These are phyloP conservation scores for Pocota personata DNA, from an alignment of 2,888 invertebrate species.

Conservation along the genomic window DNA sequence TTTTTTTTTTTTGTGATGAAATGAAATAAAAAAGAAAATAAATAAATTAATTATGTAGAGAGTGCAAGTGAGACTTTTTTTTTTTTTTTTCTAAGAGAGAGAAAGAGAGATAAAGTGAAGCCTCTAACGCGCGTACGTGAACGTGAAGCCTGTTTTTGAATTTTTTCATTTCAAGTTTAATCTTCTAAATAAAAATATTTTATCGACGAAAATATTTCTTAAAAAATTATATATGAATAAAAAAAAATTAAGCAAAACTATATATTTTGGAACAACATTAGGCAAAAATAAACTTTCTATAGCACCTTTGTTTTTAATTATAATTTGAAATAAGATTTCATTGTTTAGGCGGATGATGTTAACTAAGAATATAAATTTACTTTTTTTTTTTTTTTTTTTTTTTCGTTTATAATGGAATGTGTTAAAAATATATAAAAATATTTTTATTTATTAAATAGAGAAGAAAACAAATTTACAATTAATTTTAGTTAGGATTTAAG, in stretches of 20 bases:
- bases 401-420: slow-evolving; percentile 73
- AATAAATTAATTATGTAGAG: slow-evolving; percentile 55
- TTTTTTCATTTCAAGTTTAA: slow-evolving; percentile 15
- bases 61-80: slow-evolving; percentile 48
- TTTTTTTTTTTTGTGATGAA: slow-evolving; percentile 28
- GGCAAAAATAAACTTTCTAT: slow-evolving; percentile 79
- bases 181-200: slow-evolving; percentile 65
- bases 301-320: slow-evolving; percentile 79
- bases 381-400: slow-evolving; percentile 66
- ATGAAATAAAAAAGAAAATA: slow-evolving; percentile 39
- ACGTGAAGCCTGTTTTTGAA: slow-evolving; percentile 50
- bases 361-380: slow-evolving; percentile 49
- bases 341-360: slow-evolving; percentile 70
- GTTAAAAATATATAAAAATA: slow-evolving; percentile 71
- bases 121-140: slow-evolving; percentile 59
- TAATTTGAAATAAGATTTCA: slow-evolving; percentile 66
- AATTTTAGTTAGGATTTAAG: slow-evolving; percentile 49
- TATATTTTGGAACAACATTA: slow-evolving; percentile 74
- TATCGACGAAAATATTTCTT: slow-evolving; percentile 62
- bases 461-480: slow-evolving; percentile 58
- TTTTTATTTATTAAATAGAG: slow-evolving; percentile 59
- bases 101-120: slow-evolving; percentile 58
- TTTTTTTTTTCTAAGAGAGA: slow-evolving; percentile 50
- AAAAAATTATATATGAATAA: slow-evolving; percentile 63
- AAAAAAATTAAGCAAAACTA: slow-evolving; percentile 64